phyloP scores from a whole-genome alignment of 2,113 vertebrate species.

The Equus quagga region DNA sequence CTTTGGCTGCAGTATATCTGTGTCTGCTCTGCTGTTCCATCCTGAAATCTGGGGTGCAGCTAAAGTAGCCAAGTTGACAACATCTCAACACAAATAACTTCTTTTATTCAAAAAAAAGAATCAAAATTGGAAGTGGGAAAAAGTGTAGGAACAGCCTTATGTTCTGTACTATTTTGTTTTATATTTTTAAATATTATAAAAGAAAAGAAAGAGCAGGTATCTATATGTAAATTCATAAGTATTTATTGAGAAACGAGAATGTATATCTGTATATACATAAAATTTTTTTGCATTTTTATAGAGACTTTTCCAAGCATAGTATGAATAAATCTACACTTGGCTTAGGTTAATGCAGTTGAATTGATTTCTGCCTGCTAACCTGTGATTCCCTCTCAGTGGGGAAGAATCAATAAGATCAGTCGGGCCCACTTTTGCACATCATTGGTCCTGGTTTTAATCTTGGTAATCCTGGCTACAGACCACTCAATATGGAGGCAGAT shows the following conservation, averaged over 20 bases:
- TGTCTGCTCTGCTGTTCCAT: neutral
- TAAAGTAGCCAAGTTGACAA: neutral
- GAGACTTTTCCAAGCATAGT: constrained; percentile 18
- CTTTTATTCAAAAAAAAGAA: neutral
- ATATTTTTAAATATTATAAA: constrained; percentile 29
- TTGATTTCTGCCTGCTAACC: constrained; percentile 86
- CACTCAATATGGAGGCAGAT: constrained; percentile 63
- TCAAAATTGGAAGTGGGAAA: neutral
- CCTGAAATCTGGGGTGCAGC: neutral
- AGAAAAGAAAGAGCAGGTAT: neutral
- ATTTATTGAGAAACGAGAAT: constrained; percentile 37
- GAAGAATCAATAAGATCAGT: constrained; percentile 86
- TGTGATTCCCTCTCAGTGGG: constrained; percentile 85
- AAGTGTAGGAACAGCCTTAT: neutral
- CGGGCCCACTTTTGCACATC: constrained; percentile 76
- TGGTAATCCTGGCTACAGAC: constrained; percentile 34
- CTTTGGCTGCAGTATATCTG: neutral
- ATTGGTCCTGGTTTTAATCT: constrained; percentile 82
- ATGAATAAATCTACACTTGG: constrained; percentile 71
- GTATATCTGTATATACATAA: neutral
- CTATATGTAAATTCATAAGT: neutral
- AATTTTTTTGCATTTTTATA: constrained; percentile 22
- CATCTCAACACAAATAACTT: neutral
- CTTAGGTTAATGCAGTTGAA: constrained; percentile 87
- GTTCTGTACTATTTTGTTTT: neutral